Evolutionary conservation across 2,797 vertebrate species (phyloP), one percentile per base, ranked within the genome.

Genomic region (Orientallactaga sibirica): DNA sequence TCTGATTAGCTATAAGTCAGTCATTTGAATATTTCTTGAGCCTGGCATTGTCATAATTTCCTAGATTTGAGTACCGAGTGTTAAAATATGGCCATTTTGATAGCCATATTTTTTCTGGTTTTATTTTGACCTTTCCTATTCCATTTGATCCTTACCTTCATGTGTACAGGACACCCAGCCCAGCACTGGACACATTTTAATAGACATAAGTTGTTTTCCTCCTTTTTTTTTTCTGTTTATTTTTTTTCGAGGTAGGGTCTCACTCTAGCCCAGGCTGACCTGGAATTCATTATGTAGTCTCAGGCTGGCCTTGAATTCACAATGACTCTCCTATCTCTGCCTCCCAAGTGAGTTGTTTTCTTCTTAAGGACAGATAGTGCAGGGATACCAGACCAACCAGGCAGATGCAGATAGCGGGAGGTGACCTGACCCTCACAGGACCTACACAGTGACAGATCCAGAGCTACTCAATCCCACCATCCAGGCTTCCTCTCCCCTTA

Each of bases 141-240:
- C 58, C 58, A 0, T 16, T 37, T 27, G 67, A 27, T 7, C 37
- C 24, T 75, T 41, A 55, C 55, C 1, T 0, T 78, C 8, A 27
- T 16, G 5, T 48, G 10, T n/a, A 3, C 55, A 73, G n/a, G 33
- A 75, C 10, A 12, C 0, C 4, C 0, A 1, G 58, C 84, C 82
- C 1, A 7, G 3, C 12, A 11, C 14, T 10, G 12, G n/a, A 2
- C 37, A n/a, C 25, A 7, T 1, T 27, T 4, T 2, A 0, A 20
- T 3, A 25, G 61, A 29, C 4, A 1, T 0, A 22, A 25, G 15
- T 71, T 48, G 7, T 67, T 29, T 22, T 67, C 77, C 68, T 74
- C 55, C 33, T 37, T 37, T 37, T 37, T 37, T 37, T 37, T 37
- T 37, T 37, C 2, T 37, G 2, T 37, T 37, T 37, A 2, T 37